Conservation (phyloP, 2,797 vertebrate genomes). For the Jordanella pulchra region DNA sequence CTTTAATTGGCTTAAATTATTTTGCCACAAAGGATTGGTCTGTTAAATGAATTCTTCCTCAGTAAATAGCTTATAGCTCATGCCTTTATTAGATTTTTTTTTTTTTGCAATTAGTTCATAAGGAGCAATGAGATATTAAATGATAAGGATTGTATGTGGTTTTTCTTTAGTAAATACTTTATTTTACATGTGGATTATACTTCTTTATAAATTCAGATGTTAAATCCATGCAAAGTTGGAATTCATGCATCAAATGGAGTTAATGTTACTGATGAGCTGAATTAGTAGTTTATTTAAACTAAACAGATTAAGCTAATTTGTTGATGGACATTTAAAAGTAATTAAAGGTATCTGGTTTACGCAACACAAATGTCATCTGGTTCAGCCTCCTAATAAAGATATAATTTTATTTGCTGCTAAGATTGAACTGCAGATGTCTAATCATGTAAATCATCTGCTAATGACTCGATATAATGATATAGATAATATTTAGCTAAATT, state of each 20-base stretch:
- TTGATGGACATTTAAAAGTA: not conserved
- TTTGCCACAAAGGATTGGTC: not conserved
- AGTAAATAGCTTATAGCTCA: not conserved
- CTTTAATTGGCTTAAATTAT: not conserved
- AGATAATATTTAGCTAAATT: slow-evolving; percentile 1
- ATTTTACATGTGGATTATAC: not conserved
- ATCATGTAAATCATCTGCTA: slow-evolving; percentile 2
- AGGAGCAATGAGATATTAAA: not conserved
- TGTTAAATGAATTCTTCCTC: not conserved
- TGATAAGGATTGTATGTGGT: not conserved
- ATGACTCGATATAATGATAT: not conserved
- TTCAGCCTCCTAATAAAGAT: not conserved
- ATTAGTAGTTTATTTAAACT: not conserved
- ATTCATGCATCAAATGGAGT: not conserved
- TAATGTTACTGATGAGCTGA: not conserved
- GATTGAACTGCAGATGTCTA: not conserved
- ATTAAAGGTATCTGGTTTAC: not conserved
- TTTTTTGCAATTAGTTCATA: not conserved
- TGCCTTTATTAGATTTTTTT: not conserved
- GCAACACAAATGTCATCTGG: slow-evolving; percentile 1
- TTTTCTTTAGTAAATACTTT: not conserved
- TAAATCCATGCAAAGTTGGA: not conserved
- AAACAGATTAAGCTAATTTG: not conserved
- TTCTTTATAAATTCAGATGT: not conserved
- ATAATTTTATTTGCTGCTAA: not conserved